These are phyloP conservation scores for Agrilus cyanescens DNA, from an alignment of 2,888 invertebrate species.

Conservation along the genomic window DNA sequence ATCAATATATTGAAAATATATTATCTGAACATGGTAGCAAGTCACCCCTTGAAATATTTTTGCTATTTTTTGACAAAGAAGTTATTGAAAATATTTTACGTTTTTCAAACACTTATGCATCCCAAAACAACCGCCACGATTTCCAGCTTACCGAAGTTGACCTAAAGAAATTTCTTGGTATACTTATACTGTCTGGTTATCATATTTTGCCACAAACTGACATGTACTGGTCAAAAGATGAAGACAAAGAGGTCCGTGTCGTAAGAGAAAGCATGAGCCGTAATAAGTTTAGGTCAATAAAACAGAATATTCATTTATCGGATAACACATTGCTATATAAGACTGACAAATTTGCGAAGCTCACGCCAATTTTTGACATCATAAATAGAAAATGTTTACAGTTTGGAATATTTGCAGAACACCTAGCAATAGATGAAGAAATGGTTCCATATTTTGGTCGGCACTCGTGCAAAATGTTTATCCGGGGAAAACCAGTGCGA, in stretches of 20 bases:
- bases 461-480: constrained; percentile 23
- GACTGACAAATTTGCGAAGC: constrained; percentile 20
- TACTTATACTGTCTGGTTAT: constrained; percentile 6
- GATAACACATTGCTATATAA: constrained; percentile 16
- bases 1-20: too few relatives aligned
- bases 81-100: background rate
- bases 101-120: background rate
- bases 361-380: constrained; percentile 16
- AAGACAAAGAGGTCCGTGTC: constrained; percentile 8
- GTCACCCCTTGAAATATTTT: background rate
- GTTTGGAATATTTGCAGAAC: constrained; percentile 17
- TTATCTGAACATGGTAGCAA: too few relatives aligned
- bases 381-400: constrained; percentile 17
- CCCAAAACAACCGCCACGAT: background rate
- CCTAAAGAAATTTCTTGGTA: background rate
- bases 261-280: constrained; percentile 12
- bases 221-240: constrained; percentile 9
- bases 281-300: constrained; percentile 13
- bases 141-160: background rate
- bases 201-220: constrained; percentile 2
- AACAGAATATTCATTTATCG: constrained; percentile 18
- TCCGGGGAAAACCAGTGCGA: constrained; percentile 21
- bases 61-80: background rate
- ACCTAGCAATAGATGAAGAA: constrained; percentile 20
- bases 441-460: constrained; percentile 19